Evolutionary conservation across 1,140 invertebrate genomes (phyloP).

Genomic region (Oscheius sp.): DNA sequence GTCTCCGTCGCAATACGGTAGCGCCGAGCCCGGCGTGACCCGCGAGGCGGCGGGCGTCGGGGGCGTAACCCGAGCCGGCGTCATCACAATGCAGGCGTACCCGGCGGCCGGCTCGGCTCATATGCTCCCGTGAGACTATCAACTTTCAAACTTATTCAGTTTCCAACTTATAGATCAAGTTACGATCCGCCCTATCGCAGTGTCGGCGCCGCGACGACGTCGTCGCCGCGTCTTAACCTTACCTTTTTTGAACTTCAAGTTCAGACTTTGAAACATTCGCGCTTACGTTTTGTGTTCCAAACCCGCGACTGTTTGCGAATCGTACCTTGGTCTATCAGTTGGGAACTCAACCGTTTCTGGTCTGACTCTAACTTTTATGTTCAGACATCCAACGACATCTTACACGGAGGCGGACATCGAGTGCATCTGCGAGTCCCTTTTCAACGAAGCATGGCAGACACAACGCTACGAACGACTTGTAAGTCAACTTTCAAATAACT

Average conservation of each 20-base stretch:
- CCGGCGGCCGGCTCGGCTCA: slow-evolving; percentile 10
- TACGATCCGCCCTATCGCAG: slow-evolving; percentile 12
- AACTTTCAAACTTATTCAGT: slow-evolving; percentile 14
- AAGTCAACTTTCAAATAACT: background rate
- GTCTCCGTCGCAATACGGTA: background rate
- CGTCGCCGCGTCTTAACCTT: no score
- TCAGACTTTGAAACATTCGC: background rate
- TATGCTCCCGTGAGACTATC: slow-evolving; percentile 13
- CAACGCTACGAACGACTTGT: slow-evolving; percentile 23
- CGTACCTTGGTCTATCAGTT: background rate
- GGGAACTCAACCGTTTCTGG: no score
- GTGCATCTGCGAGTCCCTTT: slow-evolving; percentile 33
- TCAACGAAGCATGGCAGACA: slow-evolving; percentile 25
- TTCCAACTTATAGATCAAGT: slow-evolving; percentile 14
- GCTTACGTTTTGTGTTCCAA: background rate
- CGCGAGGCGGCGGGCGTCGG: background rate
- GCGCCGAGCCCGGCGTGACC: background rate
- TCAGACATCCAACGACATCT: slow-evolving; percentile 24
- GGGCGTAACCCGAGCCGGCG: slow-evolving; percentile 9
- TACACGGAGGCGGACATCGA: slow-evolving; percentile 27
- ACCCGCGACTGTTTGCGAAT: background rate
- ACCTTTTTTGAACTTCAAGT: background rate
- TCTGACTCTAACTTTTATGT: background rate
- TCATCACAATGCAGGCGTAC: slow-evolving; percentile 13
- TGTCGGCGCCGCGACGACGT: no score